Evolutionary conservation across 2,888 invertebrate species (phyloP), one percentile per base, ranked within the genome.

Genomic region (Willowsia nigromaculata): DNA sequence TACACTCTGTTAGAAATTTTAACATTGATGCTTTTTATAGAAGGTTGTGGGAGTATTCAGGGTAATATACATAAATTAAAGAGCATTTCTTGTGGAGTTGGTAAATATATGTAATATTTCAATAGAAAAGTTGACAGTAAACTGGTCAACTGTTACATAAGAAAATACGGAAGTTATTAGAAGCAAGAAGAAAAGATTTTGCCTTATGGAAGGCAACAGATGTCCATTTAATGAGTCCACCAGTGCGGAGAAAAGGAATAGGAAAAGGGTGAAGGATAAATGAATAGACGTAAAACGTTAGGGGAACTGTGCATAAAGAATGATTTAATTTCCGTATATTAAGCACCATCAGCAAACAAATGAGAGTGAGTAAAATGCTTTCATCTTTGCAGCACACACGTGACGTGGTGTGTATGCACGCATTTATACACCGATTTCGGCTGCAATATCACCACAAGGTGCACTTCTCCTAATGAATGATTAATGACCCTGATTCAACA

Each of bases 391-490:
- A 15, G 18, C 9, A 9, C 50, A 18, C 18, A 37, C 33, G 65
- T 37, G n/a, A 18, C 18, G 65, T 37, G 33, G 15, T 15, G 6
- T 30, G 65, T 68, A 37, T 18, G 65, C 18, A 22, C 37, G 65
- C 9, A 37, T 68, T 37, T 13, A 30, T 1, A 1, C 62, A 30
- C 13, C 30, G 30, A 62, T 30, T 62, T 62, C 7, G 62, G 27
- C n/a, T 15, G 13, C 27, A 27, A 62, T n/a, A 68, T 68, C 65
- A 37, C 37, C 65, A 37, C 65, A 37, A 68, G 65, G 65, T 68
- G 47, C 74, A 47, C 47, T 47, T 74, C 27, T 43, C n/a, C 25
- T 74, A 47, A 74, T 74, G 74, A 74, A 74, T 74, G 74, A 74
- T 74, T 74, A 74, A 74, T 74, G 74, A 47, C 47, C 25, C 15